Conservation (phyloP, 2,888 invertebrate species). For the Platycheirus rosarum region DNA sequence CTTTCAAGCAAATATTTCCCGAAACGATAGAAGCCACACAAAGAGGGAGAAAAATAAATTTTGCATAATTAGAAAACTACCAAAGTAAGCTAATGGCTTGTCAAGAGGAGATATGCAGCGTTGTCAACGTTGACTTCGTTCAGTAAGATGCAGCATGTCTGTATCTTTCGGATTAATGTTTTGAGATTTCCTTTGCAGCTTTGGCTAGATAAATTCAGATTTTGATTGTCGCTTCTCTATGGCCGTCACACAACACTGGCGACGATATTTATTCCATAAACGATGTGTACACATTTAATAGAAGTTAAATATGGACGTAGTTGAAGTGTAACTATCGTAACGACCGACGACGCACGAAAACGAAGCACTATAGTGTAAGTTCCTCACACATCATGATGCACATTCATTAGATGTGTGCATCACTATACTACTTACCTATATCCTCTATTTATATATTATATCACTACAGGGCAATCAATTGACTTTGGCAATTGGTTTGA, state of each 20-base stretch:
- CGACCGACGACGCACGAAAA: background rate
- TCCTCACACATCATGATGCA: constrained; percentile 37
- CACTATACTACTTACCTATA: background rate
- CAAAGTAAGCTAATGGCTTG: constrained; percentile 73
- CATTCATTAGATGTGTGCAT: constrained; percentile 31
- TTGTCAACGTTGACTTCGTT: constrained; percentile 21
- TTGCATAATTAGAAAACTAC: constrained; percentile 78
- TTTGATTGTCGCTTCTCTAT: constrained; percentile 50
- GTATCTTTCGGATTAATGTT: constrained; percentile 41
- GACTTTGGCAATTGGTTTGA: constrained; percentile 72
- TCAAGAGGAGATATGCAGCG: constrained; percentile 43
- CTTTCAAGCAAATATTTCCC: constrained; percentile 56
- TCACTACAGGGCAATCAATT: constrained; percentile 64
- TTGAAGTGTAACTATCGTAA: constrained; percentile 27
- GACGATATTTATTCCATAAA: constrained; percentile 34
- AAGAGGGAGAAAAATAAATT: constrained; percentile 74
- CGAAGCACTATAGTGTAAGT: background rate
- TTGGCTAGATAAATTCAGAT: constrained; percentile 45
- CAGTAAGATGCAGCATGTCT: constrained; percentile 6
- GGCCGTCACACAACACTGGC: constrained; percentile 20
- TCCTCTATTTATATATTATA: background rate
- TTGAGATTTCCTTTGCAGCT: constrained; percentile 51
- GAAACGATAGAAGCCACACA: constrained; percentile 24
- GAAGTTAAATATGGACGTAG: constrained; percentile 28
- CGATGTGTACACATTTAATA: constrained; percentile 29